Evolutionary conservation across 2,797 vertebrate genomes (phyloP).

Genomic region (Calcarius lapponicus): DNA sequence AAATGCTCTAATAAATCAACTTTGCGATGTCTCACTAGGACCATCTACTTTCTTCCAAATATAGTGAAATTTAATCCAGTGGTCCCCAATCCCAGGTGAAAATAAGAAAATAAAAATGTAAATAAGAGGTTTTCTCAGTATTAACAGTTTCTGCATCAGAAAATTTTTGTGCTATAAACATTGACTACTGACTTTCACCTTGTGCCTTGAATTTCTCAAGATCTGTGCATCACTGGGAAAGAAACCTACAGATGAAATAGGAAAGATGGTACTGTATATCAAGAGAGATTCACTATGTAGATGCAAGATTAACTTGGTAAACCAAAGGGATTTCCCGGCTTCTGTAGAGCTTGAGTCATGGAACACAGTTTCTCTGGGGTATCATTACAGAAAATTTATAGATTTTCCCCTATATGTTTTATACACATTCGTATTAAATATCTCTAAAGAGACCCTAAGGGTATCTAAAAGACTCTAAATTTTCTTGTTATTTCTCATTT

Average conservation of each 20-base stretch:
- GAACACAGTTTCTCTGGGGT: neutral
- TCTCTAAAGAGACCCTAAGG: neutral
- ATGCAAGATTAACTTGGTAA: neutral
- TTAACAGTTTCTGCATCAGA: neutral
- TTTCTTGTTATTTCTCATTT: neutral
- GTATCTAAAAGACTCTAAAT: neutral
- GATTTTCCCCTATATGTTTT: neutral
- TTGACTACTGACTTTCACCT: neutral
- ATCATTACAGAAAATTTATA: neutral
- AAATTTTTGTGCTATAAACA: neutral
- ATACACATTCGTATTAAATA: neutral
- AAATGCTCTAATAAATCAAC: neutral
- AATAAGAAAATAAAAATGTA: neutral
- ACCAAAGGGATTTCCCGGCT: neutral
- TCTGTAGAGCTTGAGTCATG: neutral
- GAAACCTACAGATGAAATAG: neutral
- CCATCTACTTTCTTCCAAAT: neutral
- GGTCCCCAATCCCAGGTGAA: neutral
- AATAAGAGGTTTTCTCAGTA: neutral
- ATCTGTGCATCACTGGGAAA: neutral
- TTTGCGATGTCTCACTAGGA: neutral
- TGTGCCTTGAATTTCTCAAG: neutral
- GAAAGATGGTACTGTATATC: accelerated
- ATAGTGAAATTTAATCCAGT: neutral
- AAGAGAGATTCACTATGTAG: no score